These are phyloP conservation scores for Myotis yumanensis DNA, from an alignment of 2,113 vertebrate species.

Conservation along the genomic window DNA sequence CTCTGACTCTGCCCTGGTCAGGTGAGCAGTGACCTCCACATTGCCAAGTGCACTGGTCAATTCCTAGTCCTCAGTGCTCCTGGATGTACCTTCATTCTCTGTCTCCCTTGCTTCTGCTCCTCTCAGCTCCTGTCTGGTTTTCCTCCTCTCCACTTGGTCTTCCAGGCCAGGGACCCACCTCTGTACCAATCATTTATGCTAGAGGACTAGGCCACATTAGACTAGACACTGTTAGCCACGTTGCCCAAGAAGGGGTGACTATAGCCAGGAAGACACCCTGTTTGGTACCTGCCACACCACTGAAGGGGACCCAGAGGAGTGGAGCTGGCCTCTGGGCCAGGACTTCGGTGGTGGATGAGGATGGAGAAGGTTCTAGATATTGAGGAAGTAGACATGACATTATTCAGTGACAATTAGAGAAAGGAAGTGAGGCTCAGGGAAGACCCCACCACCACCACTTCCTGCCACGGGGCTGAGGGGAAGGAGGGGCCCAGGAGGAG, in stretches of 20 bases:
- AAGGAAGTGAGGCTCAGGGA: not conserved
- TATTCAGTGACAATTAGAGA: not conserved
- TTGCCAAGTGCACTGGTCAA: not conserved
- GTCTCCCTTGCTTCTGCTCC: not conserved
- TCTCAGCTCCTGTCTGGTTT: not conserved
- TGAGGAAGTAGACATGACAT: not conserved
- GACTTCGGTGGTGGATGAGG: not conserved
- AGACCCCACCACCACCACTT: not conserved
- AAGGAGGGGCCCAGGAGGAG: not conserved
- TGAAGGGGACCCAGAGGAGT: fast-evolving
- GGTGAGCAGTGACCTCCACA: too few species aligned
- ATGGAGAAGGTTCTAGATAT: not conserved
- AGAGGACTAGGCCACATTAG: not conserved
- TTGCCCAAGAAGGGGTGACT: not conserved
- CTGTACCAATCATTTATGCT: not conserved
- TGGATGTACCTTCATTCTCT: not conserved
- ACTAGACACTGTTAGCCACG: not conserved
- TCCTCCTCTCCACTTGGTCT: not conserved
- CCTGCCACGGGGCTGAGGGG: not conserved
- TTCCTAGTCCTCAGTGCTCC: not conserved
- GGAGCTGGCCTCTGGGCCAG: not conserved
- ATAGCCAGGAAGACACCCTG: fast-evolving
- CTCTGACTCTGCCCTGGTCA: not conserved
- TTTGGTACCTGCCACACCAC: not conserved
- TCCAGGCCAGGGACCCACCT: not conserved